Percentiles rank a stretch among this genome's conserved stretches.
Conservation (phyloP, 2,113 vertebrate species). For the Salminus brasiliensis region DNA sequence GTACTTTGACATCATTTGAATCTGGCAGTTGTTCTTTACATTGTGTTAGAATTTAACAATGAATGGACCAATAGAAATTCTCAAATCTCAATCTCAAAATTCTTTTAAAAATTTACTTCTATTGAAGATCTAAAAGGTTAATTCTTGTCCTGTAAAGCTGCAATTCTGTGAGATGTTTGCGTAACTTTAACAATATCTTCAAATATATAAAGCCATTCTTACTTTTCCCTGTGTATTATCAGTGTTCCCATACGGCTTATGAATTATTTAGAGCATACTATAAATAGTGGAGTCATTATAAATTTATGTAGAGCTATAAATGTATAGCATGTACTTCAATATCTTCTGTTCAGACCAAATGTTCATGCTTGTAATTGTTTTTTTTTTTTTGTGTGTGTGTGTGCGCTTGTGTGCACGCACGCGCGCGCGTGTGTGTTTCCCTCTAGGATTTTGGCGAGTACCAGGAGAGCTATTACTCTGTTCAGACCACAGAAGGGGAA, state of each 20-base stretch:
- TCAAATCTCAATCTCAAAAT: no score
- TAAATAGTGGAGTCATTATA: background rate
- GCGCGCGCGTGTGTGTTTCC: no score
- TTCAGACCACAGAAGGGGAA: slow-evolving; percentile 97
- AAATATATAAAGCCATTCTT: no score
- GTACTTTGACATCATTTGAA: no score
- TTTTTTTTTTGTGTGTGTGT: slow-evolving; percentile 10
- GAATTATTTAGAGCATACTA: background rate
- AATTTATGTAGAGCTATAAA: background rate
- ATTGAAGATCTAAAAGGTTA: no score
- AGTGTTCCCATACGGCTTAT: background rate
- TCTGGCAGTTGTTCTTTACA: no score
- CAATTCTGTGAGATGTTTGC: no score
- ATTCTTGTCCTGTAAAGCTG: no score
- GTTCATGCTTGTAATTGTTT: slow-evolving; percentile 25
- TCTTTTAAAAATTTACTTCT: no score
- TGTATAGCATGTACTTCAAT: background rate
- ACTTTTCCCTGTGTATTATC: background rate
- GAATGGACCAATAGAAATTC: no score
- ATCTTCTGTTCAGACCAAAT: slow-evolving; percentile 12
- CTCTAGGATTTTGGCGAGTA: slow-evolving; percentile 97
- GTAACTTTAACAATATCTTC: no score
- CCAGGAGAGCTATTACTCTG: slow-evolving; percentile 98
- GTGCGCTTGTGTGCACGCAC: background rate
- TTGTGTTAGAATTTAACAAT: no score